Evolutionary conservation across 2,113 vertebrate species (phyloP).

Genomic region (Apodemus sylvaticus): DNA sequence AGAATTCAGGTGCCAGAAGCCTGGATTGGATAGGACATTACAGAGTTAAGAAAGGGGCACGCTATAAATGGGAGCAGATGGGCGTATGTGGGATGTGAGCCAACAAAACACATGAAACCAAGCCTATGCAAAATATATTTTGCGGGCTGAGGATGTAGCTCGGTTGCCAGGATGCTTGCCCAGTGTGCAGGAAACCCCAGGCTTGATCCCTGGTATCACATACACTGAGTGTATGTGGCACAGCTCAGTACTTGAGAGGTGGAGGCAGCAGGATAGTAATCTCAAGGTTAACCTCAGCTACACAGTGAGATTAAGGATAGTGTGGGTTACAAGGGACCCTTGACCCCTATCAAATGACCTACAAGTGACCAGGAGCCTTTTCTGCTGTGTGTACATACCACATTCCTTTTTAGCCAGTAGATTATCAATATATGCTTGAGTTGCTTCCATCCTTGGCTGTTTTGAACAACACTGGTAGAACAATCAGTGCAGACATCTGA

Average conservation of each 20-base stretch:
- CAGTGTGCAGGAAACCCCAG: too few relatives aligned
- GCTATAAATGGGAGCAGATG: not conserved
- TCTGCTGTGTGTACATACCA: too few relatives aligned
- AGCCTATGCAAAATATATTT: not conserved
- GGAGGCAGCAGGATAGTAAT: not conserved
- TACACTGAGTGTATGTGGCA: not conserved
- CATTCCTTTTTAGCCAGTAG: not conserved
- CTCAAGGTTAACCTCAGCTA: not conserved
- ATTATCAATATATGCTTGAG: not conserved
- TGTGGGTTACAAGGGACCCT: not conserved
- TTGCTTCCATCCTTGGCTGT: not conserved
- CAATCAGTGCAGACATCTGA: not conserved
- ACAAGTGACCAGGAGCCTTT: not conserved
- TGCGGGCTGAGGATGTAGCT: too few relatives aligned
- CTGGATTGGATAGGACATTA: not conserved
- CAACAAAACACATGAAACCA: not conserved
- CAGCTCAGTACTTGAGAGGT: too few relatives aligned
- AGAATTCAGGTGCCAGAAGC: not conserved
- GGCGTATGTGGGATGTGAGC: not conserved
- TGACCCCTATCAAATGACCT: not conserved
- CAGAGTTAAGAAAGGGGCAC: not conserved
- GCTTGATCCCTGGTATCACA: too few relatives aligned
- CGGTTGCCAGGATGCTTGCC: not conserved
- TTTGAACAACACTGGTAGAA: not conserved
- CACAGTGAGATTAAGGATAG: not conserved